Conservation (phyloP, 2,113 vertebrate genomes). For the Seriola dumerili region DNA sequence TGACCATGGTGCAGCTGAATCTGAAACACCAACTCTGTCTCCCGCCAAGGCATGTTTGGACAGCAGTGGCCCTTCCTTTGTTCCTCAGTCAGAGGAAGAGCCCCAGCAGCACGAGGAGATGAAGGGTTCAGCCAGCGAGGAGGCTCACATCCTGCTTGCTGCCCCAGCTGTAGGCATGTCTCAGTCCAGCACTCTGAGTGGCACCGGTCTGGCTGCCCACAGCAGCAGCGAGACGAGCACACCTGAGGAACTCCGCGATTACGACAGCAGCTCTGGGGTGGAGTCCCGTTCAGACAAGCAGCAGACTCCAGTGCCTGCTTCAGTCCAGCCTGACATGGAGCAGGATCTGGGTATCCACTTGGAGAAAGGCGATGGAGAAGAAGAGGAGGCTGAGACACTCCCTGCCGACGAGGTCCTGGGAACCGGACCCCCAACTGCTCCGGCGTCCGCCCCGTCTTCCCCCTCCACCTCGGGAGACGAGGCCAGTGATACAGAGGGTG, state of each 20-base stretch:
- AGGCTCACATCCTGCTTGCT: slow-evolving; percentile 34
- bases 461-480: slow-evolving; percentile 85
- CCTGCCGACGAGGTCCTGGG: slow-evolving; percentile 87
- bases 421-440: slow-evolving; percentile 85
- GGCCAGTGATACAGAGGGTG: slow-evolving; percentile 85
- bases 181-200: slow-evolving; percentile 87
- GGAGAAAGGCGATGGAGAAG: slow-evolving; percentile 85
- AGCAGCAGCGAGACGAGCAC: slow-evolving; percentile 93
- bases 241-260: slow-evolving; percentile 90
- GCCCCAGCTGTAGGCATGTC: slow-evolving; percentile 75
- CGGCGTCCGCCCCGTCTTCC: slow-evolving; percentile 83
- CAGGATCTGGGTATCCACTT: slow-evolving; percentile 88
- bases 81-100: slow-evolving; percentile 45
- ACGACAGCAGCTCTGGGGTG: slow-evolving; percentile 90
- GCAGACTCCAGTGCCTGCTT: slow-evolving; percentile 79
- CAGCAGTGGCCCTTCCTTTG: slow-evolving; percentile 55
- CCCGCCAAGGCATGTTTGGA: slow-evolving; percentile 75
- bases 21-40: slow-evolving; percentile 77
- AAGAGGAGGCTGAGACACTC: slow-evolving; percentile 88
- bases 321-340: slow-evolving; percentile 82
- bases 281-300: slow-evolving; percentile 87
- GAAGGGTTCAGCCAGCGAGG: slow-evolving; percentile 40
- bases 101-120: slow-evolving; percentile 40
- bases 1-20: slow-evolving; percentile 69
- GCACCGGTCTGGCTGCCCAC: slow-evolving; percentile 85